Base-by-base conservation (phyloP, 2,797 vertebrate genomes). In the Melanotaenia boesemani region DNA sequence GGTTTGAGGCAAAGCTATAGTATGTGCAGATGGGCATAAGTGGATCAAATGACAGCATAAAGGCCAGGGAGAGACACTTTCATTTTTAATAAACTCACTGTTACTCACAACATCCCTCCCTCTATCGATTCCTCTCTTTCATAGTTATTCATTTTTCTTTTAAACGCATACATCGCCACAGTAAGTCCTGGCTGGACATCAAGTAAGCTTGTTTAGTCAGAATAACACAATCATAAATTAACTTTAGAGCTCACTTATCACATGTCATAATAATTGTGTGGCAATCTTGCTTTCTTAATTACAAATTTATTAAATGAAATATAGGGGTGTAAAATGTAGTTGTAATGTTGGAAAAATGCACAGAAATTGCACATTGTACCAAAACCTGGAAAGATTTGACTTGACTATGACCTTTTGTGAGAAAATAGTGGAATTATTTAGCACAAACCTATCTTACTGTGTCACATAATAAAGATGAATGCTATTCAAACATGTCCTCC, bases 31-130 rank as follows among this genome's bases (percentile, higher is more conserved):
- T 65, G 20, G 72, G 69, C 57, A 57, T 0, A 22, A 87, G 84
- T 88, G 87, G 88, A 92, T 92, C 88, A 37, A 44, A 78, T 93
- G 78, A 84, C 92, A 63, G 74, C 67, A 65, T 34, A 46, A 74
- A 80, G 79, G 64, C 52, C 48, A 63, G 55, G 50, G 72, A 81
- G 70, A 86, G 70, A 77, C 62, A 50, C 74, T 82, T 90, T 62
- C 78, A 88, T 89, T 91, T 90, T 90, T 84, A 90, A 90, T 91
- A 81, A 85, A 72, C 81, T 81, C 65, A 20, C 83, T 30, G 24
- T 37, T 32, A 83, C 72, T 76, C 56, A 70, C 36, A 48, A 26
- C 36, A 44, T 34, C 50, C 24, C 46, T 37, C 57, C 50, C 54
- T 69, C 9, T 55, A 55, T 6, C 12, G 55, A 2, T 72, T n/a